phyloP scores from a whole-genome alignment of 2,797 vertebrate species.

The Clarias pachynema region DNA sequence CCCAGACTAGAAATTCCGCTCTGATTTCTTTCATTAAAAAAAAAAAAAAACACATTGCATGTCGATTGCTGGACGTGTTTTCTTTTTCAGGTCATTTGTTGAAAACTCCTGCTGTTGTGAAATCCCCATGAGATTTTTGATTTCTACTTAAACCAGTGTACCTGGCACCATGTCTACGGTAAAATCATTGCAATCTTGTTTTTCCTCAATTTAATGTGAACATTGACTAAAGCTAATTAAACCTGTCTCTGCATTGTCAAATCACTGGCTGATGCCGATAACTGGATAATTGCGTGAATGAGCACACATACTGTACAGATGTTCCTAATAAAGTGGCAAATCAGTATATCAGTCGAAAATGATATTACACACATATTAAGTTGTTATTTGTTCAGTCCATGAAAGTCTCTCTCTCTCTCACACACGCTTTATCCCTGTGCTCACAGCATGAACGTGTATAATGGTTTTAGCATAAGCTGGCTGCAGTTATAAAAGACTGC shows the following conservation, averaged over 20 bases:
- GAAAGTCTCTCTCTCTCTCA: not conserved
- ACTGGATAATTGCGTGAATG: not conserved
- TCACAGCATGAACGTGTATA: constrained; percentile 11
- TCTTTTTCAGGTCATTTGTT: not conserved
- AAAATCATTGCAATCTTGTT: not conserved
- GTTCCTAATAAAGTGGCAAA: constrained; percentile 15
- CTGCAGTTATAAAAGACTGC: constrained; percentile 20
- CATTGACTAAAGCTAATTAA: not conserved
- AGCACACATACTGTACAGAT: not conserved
- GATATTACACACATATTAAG: not conserved
- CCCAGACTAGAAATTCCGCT: not conserved
- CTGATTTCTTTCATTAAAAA: not conserved
- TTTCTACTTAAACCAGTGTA: not conserved
- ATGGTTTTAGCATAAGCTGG: constrained; percentile 21
- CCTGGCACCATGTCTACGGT: not conserved
- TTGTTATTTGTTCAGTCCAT: not conserved
- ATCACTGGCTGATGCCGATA: not conserved
- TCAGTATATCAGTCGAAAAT: not conserved
- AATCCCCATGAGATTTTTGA: not conserved
- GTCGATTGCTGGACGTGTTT: not conserved
- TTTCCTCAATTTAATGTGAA: not conserved
- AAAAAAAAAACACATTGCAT: not conserved
- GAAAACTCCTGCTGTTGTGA: not conserved
- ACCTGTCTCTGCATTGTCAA: not conserved
- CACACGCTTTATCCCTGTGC: no score